A percentile compares a stretch with the other conserved stretches of the same genome.
phyloP scores from a whole-genome alignment of 92 coral and sea anemone species.

The Epizoanthus fatuus region DNA sequence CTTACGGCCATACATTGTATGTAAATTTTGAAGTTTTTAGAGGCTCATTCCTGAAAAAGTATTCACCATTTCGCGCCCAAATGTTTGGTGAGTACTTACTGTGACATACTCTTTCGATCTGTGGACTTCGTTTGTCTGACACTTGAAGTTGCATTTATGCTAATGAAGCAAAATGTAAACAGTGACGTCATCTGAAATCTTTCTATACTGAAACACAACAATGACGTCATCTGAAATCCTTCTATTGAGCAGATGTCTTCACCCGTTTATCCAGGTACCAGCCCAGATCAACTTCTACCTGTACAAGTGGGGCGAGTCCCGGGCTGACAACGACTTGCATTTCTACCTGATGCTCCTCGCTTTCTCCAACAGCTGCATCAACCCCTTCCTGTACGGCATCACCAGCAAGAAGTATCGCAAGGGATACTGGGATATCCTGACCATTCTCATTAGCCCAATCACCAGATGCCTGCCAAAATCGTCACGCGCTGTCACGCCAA shows the following conservation, averaged over 20 bases:
- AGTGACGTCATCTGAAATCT: too few relatives aligned
- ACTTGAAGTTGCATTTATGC: too few relatives aligned
- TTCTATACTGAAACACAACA: too few relatives aligned
- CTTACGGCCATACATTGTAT: too few relatives aligned
- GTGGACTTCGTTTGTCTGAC: too few relatives aligned
- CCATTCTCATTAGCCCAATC: constrained; percentile 9
- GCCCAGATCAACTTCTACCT: constrained; percentile 59
- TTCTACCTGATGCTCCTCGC: constrained; percentile 62
- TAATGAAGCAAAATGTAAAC: too few relatives aligned
- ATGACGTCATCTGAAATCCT: too few relatives aligned
- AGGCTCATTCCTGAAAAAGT: too few relatives aligned
- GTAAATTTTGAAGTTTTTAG: too few relatives aligned
- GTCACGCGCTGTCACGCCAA: constrained; percentile 16
- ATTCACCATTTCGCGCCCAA: too few relatives aligned
- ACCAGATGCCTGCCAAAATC: neutral
- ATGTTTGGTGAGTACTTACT: too few relatives aligned
- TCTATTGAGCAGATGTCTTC: neutral
- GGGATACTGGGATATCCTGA: constrained; percentile 68
- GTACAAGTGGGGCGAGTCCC: constrained; percentile 54
- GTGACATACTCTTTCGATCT: too few relatives aligned
- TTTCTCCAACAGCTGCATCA: constrained; percentile 73
- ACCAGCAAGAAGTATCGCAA: constrained; percentile 76
- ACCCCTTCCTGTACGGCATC: constrained; percentile 75
- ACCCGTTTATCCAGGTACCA: constrained; percentile 6
- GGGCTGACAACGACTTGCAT: constrained; percentile 53